Evolutionary conservation across 1,140 invertebrate species (phyloP).

Genomic region (Cepaea nemoralis): DNA sequence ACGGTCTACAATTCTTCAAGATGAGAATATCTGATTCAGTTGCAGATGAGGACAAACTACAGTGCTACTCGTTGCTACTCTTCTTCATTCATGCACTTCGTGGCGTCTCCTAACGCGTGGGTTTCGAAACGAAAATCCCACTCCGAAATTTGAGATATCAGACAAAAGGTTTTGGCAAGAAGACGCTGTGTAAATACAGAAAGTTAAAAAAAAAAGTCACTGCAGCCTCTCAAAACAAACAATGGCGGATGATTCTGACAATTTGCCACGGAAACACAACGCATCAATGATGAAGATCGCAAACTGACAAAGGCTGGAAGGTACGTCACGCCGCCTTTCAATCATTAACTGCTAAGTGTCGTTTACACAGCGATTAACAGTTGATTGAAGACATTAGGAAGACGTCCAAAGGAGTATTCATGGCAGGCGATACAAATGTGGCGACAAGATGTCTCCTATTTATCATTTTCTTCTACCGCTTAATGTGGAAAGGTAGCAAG

Average conservation of each 20-base stretch:
- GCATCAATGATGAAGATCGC: neutral
- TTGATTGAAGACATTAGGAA: neutral
- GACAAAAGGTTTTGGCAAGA: neutral
- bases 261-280: conserved; percentile 4
- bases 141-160: no score
- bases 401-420: neutral
- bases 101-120: no score
- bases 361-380: neutral
- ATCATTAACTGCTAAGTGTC: neutral
- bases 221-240: neutral
- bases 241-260: neutral
- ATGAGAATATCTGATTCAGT: no score
- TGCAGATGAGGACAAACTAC: no score
- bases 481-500: no score
- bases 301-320: neutral
- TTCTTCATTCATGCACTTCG: no score
- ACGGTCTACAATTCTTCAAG: no score
- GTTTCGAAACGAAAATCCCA: no score
- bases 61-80: no score
- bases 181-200: neutral
- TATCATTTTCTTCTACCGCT: no score
- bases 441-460: no score
- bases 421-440: no score
- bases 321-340: conserved; percentile 3
- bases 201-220: neutral